These are phyloP conservation scores for Phoeniculus purpureus DNA, from an alignment of 2,797 vertebrate species.

Conservation along the genomic window DNA sequence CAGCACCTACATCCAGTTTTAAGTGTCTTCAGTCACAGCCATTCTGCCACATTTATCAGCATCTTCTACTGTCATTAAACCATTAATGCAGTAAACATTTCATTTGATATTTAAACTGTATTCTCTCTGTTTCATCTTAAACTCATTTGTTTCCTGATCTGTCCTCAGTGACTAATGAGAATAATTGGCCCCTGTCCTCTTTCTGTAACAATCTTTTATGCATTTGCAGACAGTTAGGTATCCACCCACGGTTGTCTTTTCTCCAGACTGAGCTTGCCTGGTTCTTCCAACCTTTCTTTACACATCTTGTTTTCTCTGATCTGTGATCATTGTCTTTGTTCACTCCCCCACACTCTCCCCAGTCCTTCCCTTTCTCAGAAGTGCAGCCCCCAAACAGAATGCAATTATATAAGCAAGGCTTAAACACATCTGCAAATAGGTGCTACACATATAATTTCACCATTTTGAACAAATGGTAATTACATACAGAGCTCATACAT, in stretches of 20 bases:
- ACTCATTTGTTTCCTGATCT: constrained; percentile 53
- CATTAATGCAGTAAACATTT: constrained; percentile 51
- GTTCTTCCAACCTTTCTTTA: constrained; percentile 25
- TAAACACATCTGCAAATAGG: neutral
- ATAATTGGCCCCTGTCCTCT: constrained; percentile 62
- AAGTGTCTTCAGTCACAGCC: constrained; percentile 19
- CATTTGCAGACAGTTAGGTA: constrained; percentile 44
- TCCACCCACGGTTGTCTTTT: constrained; percentile 38
- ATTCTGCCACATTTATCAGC: constrained; percentile 1
- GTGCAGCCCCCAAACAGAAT: neutral
- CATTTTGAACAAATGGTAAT: neutral
- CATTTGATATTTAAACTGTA: constrained; percentile 44
- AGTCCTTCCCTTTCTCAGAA: neutral
- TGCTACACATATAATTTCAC: neutral
- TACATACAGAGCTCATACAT: neutral
- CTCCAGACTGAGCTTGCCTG: neutral
- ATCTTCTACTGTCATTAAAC: constrained; percentile 25
- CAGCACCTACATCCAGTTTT: constrained; percentile 17
- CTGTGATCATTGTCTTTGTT: neutral
- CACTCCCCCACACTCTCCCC: neutral
- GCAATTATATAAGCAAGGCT: neutral
- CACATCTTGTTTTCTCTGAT: constrained; percentile 6
- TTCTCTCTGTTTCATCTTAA: constrained; percentile 46
- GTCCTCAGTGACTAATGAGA: constrained; percentile 56
- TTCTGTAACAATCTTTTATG: constrained; percentile 26